Evolutionary conservation across 2,797 vertebrate species (phyloP), one percentile per base, ranked within the genome.

Genomic region (Rachycentron canadum): DNA sequence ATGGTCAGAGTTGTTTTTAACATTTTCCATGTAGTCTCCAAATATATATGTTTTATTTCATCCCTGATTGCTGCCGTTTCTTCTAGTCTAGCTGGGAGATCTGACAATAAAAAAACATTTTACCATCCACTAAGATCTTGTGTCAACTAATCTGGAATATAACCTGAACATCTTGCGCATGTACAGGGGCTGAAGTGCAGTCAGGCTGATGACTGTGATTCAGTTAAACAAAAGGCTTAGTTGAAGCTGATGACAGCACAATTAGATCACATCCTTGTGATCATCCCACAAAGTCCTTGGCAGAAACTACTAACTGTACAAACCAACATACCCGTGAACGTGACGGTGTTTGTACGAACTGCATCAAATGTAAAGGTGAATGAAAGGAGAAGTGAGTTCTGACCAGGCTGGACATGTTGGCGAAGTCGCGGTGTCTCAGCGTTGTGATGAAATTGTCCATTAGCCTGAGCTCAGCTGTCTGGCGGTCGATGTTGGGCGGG

Each of bases 391-490:
- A 1, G 2, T 0, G 13, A 49, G 61, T 23, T 49, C 91, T 82
- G 28, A 94, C 92, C 91, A 98, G 95, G 80, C 96, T 97, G 14
- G 96, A 96, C 97, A 98, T 98, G 93, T 98, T 98, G 91, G 97
- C 96, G 40, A 98, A 97, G 94, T 97, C 97, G 0, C 95, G 94
- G 85, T 96, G 96, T 47, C 96, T 91, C 84, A 97, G 94, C 0
- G 96, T 95, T 0, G 97, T 97, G 81, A 97, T 97, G 96, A 97
- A 98, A 93, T 98, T 98, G 94, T 98, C 97, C 66, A 97, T 97
- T 69, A 97, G 95, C 52, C 97, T 83, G 47, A 97, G 95, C 92
- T 98, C 97, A 0, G 96, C 97, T 0, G 97, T 97, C 86, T 96
- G 96, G 1, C 97, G 95, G 94, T 98, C 97, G 41, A 98, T 95